phyloP scores from a whole-genome alignment of 2,888 invertebrate genomes.

The Drosophila basisetae region DNA sequence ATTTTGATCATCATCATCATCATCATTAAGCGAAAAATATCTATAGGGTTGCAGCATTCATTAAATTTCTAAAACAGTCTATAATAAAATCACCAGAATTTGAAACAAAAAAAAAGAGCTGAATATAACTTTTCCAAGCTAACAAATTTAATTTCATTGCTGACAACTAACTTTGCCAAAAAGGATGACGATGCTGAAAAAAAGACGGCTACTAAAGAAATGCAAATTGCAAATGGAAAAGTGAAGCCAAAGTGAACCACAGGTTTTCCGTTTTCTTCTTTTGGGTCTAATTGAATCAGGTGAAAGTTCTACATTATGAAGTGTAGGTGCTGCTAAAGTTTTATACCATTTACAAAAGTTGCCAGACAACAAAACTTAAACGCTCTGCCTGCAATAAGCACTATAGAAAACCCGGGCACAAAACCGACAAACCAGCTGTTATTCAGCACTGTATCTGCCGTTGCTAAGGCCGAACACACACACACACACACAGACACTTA shows the following conservation, averaged over 20 bases:
- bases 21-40: background rate
- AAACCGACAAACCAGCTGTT: conserved; percentile 4
- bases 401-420: background rate
- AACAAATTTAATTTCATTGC: background rate
- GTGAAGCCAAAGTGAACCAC: background rate
- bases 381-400: conserved; percentile 60
- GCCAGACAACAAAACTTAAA: conserved; percentile 49
- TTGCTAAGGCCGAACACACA: conserved; percentile 4
- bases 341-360: conserved; percentile 40
- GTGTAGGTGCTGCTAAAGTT: conserved; percentile 36
- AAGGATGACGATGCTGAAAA: background rate
- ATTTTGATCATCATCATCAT: background rate
- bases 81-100: background rate
- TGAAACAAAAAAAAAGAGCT: background rate
- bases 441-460: conserved; percentile 9
- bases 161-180: background rate
- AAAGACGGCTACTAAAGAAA: background rate
- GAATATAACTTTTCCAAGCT: background rate
- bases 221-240: conserved; percentile 1
- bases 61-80: background rate
- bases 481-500: background rate
- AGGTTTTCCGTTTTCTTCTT: background rate
- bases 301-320: conserved; percentile 43
- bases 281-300: conserved; percentile 47
- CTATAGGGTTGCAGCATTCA: background rate